Evolutionary conservation across 1,140 invertebrate species (phyloP).

Genomic region (Aphelenchoides fujianensis): DNA sequence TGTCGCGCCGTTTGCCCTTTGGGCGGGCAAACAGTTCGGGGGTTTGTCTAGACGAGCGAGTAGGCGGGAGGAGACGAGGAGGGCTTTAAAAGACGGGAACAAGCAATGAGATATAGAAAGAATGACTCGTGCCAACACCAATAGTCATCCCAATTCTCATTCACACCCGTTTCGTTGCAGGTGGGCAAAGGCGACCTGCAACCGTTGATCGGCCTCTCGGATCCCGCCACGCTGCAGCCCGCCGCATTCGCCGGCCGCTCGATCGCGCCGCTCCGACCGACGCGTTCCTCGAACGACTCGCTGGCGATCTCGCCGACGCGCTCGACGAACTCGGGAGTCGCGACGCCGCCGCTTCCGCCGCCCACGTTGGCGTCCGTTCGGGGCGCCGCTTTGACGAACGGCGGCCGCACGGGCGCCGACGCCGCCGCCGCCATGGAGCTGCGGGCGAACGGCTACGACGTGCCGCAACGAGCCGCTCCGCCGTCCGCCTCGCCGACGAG

Average conservation of each 20-base stretch:
- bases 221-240: neutral
- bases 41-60: too few relatives aligned
- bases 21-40: too few relatives aligned
- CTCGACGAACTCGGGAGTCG: neutral
- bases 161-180: neutral
- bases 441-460: constrained; percentile 9
- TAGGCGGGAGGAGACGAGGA: too few relatives aligned
- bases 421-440: neutral
- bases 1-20: too few relatives aligned
- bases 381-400: neutral
- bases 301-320: neutral
- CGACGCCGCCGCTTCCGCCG: neutral
- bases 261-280: neutral
- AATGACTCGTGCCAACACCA: too few relatives aligned
- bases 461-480: neutral
- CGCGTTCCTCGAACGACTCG: neutral
- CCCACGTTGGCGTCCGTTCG: neutral
- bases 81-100: too few relatives aligned
- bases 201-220: constrained; percentile 7
- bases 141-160: too few relatives aligned
- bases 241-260: too few relatives aligned
- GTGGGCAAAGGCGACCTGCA: constrained; percentile 9
- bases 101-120: too few relatives aligned
- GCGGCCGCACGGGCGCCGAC: neutral
- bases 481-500: too few relatives aligned